A percentile compares a stretch with the other conserved stretches of the same genome.
phyloP scores from a whole-genome alignment of 2,888 invertebrate genomes.

The Lasioglossum figueresi region DNA sequence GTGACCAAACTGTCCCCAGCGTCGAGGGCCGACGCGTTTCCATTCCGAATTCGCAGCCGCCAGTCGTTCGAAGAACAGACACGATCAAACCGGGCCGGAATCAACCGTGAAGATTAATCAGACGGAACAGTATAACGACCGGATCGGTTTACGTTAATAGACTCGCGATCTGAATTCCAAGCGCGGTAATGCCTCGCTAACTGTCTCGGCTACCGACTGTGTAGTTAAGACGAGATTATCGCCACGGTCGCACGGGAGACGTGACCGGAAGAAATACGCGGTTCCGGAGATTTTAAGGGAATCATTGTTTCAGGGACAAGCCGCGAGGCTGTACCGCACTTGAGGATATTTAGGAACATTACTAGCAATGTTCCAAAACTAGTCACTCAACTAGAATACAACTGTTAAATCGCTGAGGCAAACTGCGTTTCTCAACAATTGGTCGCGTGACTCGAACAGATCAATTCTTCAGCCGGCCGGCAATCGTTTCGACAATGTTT shows the following conservation, averaged over 20 bases:
- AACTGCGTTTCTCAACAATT: neutral
- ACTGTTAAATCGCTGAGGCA: neutral
- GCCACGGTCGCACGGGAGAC: neutral
- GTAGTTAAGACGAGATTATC: slow-evolving; percentile 5
- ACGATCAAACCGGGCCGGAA: slow-evolving; percentile 41
- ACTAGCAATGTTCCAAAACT: neutral
- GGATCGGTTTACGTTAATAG: slow-evolving; percentile 38
- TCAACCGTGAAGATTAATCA: slow-evolving; percentile 41
- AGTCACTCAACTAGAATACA: neutral
- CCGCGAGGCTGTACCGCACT: neutral
- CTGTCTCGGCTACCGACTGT: neutral
- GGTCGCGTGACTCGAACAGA: slow-evolving; percentile 1
- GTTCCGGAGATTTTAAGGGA: neutral
- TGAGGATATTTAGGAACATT: neutral
- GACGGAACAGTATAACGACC: slow-evolving; percentile 41
- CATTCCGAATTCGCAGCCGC: slow-evolving; percentile 56
- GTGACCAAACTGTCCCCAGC: slow-evolving; percentile 35
- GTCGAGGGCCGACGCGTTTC: slow-evolving; percentile 52
- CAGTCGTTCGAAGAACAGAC: slow-evolving; percentile 62
- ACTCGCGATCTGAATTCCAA: slow-evolving; percentile 30
- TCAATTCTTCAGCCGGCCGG: slow-evolving; percentile 46
- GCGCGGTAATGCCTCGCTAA: slow-evolving; percentile 7
- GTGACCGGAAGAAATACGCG: slow-evolving; percentile 1
- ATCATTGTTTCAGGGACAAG: neutral
- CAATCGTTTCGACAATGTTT: slow-evolving; percentile 37